A percentile compares a stretch with the other conserved stretches of the same genome.
Evolutionary conservation across 2,797 vertebrate genomes (phyloP).

Genomic region (Labeo calbasu): DNA sequence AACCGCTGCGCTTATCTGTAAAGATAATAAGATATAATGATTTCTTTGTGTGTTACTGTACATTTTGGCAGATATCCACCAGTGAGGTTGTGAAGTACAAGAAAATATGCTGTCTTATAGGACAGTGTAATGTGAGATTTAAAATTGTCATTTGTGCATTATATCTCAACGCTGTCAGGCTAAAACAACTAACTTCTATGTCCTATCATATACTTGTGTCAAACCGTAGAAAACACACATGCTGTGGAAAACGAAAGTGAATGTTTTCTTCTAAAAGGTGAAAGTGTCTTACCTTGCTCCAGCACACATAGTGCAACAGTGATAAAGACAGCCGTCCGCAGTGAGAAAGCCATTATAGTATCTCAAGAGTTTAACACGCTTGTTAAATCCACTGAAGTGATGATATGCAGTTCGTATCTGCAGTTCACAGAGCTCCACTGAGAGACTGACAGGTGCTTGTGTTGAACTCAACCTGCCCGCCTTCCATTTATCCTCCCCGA

Average conservation of each 20-base stretch:
- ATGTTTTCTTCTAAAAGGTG: neutral
- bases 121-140: neutral
- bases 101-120: neutral
- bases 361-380: constrained; percentile 30
- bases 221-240: neutral
- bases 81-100: neutral
- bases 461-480: constrained; percentile 52
- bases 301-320: constrained; percentile 74
- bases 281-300: constrained; percentile 79
- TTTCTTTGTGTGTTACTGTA: constrained; percentile 3
- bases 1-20: neutral
- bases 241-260: neutral
- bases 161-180: neutral
- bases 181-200: neutral
- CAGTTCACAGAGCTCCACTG: constrained; percentile 29
- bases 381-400: constrained; percentile 38
- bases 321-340: constrained; percentile 65
- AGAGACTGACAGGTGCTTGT: constrained; percentile 74
- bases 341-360: constrained; percentile 66
- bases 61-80: neutral
- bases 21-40: neutral
- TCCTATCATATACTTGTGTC: neutral
- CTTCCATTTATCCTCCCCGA: constrained; percentile 68
- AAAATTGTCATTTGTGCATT: neutral
- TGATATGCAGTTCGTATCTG: constrained; percentile 18